These are phyloP conservation scores for Squalus acanthias DNA, from an alignment of 2,797 vertebrate genomes.

Conservation along the genomic window DNA sequence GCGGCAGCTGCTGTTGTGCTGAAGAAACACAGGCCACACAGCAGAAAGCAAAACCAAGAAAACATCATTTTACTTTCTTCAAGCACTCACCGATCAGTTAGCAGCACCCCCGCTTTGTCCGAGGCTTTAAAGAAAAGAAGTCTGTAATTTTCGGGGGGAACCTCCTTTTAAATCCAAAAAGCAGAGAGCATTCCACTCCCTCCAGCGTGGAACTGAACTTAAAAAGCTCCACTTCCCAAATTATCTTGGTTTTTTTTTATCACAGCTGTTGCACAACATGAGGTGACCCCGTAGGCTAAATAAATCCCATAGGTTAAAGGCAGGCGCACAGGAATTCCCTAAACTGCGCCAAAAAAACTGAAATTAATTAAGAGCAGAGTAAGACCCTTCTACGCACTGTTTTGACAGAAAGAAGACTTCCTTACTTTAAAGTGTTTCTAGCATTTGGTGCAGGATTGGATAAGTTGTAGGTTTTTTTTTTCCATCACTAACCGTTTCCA, in stretches of 20 bases:
- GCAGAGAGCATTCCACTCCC: background rate
- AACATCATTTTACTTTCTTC: background rate
- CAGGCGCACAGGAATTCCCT: background rate
- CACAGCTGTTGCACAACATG: constrained; percentile 21
- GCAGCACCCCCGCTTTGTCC: background rate
- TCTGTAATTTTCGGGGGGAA: too few relatives aligned
- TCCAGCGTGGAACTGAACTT: background rate
- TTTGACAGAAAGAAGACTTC: background rate
- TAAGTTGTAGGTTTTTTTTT: background rate
- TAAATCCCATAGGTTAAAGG: background rate
- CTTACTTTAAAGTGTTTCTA: background rate
- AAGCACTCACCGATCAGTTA: background rate
- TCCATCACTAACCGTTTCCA: constrained; percentile 21
- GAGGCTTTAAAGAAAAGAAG: background rate
- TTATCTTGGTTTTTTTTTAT: background rate
- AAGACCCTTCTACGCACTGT: background rate
- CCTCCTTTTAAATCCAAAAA: background rate
- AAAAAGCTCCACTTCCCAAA: background rate
- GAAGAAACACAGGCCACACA: background rate
- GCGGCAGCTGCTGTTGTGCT: background rate
- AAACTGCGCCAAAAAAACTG: background rate
- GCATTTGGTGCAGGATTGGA: background rate
- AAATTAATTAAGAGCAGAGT: background rate
- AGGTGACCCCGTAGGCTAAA: constrained; percentile 1
- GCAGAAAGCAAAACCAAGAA: background rate